Percentiles rank a stretch among this genome's conserved stretches.
Evolutionary conservation across 2,797 vertebrate genomes (phyloP).

Genomic region (Enteromius anoplus): DNA sequence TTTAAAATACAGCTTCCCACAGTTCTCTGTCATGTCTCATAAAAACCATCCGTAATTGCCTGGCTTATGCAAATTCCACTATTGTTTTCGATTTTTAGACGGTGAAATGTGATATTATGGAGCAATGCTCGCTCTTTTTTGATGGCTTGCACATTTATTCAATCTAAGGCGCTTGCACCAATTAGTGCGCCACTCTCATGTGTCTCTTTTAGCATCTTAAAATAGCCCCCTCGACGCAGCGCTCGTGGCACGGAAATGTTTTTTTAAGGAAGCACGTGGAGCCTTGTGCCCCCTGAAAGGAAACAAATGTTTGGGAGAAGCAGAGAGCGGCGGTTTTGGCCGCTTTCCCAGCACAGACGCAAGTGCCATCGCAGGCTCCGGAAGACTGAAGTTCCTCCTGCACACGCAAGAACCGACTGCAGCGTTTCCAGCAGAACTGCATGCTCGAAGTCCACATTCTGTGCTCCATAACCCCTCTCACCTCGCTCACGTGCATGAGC

Average conservation of each 20-base stretch:
- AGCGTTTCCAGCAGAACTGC: constrained; percentile 14
- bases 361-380: constrained; percentile 43
- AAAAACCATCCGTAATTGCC: constrained; percentile 23
- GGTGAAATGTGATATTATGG: background rate
- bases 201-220: constrained; percentile 51
- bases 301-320: constrained; percentile 76
- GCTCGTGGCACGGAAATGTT: constrained; percentile 55
- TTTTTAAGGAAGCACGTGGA: constrained; percentile 63
- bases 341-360: constrained; percentile 64
- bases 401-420: constrained; percentile 4
- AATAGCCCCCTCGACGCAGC: constrained; percentile 50
- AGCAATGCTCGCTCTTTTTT: background rate
- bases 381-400: constrained; percentile 34
- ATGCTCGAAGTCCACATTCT: background rate
- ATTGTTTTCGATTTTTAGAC: background rate
- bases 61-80: constrained; percentile 14
- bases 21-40: constrained; percentile 22
- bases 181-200: constrained; percentile 50
- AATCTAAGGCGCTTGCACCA: constrained; percentile 42
- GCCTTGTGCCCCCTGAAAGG: constrained; percentile 65
- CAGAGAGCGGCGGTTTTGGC: constrained; percentile 69
- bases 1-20: constrained; percentile 53
- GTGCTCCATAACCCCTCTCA: background rate
- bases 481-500: background rate
- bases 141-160: background rate